These are phyloP conservation scores for Mactromeris polynyma DNA, from an alignment of 2,888 invertebrate species.

Conservation along the genomic window DNA sequence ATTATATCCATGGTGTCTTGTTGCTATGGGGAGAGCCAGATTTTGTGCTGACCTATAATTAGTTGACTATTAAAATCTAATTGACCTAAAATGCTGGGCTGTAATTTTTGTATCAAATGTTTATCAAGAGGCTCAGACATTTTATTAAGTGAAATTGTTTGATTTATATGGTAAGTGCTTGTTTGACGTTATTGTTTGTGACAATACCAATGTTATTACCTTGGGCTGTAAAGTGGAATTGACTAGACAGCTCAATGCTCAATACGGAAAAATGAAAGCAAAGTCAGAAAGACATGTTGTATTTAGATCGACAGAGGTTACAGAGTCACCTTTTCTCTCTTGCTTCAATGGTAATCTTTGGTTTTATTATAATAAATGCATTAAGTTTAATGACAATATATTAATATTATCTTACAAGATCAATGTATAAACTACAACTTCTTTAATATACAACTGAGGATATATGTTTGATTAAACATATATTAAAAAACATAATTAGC, in stretches of 20 bases:
- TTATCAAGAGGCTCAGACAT: constrained; percentile 11
- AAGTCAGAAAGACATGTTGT: background rate
- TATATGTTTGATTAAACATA: background rate
- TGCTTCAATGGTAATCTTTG: too few relatives aligned
- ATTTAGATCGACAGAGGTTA: background rate
- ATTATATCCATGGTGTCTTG: constrained; percentile 17
- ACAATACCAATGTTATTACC: background rate
- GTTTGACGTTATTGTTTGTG: background rate
- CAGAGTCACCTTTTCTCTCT: background rate
- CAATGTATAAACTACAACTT: background rate
- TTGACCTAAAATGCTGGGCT: constrained; percentile 33
- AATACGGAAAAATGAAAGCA: background rate
- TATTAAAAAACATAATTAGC: background rate
- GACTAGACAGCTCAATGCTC: background rate
- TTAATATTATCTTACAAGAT: background rate
- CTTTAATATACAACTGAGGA: background rate
- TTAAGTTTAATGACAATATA: background rate
- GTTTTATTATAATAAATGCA: too few relatives aligned
- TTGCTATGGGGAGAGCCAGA: constrained; percentile 14
- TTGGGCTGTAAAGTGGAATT: background rate
- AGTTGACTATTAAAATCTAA: constrained; percentile 41
- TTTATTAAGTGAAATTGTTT: constrained; percentile 38
- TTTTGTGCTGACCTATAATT: constrained; percentile 31
- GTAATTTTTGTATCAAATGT: constrained; percentile 47
- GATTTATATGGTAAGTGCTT: constrained; percentile 33